Evolutionary conservation across 2,113 vertebrate species (phyloP), one percentile per base, ranked within the genome.

Genomic region (Beaufortia kweichowensis): DNA sequence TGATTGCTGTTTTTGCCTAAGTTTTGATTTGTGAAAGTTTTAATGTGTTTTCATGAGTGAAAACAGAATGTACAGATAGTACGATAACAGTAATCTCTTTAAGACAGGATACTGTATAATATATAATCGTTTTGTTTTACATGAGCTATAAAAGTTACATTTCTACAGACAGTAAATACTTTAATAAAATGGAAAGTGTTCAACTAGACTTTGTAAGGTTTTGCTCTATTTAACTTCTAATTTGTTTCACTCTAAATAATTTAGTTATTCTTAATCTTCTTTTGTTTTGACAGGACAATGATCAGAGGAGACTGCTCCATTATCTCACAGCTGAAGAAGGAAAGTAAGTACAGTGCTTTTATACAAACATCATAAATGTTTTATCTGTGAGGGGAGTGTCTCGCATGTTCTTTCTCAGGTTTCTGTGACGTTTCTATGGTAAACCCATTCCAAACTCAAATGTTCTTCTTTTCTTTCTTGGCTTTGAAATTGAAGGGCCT

Each of bases 301-400:
- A 95, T 93, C 87, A 86, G 95, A 87, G 97, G 97, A 83, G 96
- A 98, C 17, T 90, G 92, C 85, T 96, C 97, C 14, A 98, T 99
- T 88, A 90, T 98, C 81, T 93, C 91, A 19, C 96, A 97, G 85
- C 86, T 98, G 78, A 94, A 86, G 87, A 78, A 59, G 85, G 94
- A 95, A 81, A 92, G 97, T 99, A 86, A 95, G 95, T 94, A 41
- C 21, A 56, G 1, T 24, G 6, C 23, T 15, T 0, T 4, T 24
- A 10, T 39, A 39, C 2, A 56, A 23, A 24, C n/a, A 3, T 46
- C n/a, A 56, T 23, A 33, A 70, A 19, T 70, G 15, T 56, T 55
- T 56, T 14, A 39, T 56, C n/a, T 56, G 29, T 70, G 23, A 10
- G 19, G 41, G 41, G 15, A 19, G 48, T 55, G 48, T 60, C 28